These are phyloP conservation scores for Leptoteleia sp. DNA, from an alignment of 1,140 invertebrate genomes.

Conservation along the genomic window DNA sequence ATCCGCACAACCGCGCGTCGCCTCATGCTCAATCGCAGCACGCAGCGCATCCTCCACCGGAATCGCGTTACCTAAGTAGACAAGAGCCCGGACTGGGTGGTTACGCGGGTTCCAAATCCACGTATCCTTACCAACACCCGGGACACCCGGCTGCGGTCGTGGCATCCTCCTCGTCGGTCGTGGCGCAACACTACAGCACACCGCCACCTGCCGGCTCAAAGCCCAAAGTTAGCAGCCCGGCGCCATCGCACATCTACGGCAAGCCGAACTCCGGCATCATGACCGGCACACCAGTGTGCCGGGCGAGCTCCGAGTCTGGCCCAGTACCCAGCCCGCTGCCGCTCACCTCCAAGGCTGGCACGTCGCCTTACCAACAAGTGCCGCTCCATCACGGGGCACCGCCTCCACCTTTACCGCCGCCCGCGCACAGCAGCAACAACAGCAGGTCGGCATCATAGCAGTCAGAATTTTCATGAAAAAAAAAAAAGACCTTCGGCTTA, in stretches of 20 bases:
- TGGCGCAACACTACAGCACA: conserved; percentile 68
- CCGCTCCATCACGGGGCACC: conserved; percentile 82
- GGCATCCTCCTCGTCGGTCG: conserved; percentile 41
- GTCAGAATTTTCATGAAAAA: too few species aligned
- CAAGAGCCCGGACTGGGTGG: conserved; percentile 70
- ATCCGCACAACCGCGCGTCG: conserved; percentile 78
- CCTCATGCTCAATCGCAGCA: conserved; percentile 75
- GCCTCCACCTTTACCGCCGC: conserved; percentile 81
- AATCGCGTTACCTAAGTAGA: conserved; percentile 76
- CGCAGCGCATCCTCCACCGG: conserved; percentile 80
- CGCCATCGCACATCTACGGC: conserved; percentile 89
- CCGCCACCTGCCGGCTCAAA: conserved; percentile 81
- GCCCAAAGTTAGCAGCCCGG: conserved; percentile 89
- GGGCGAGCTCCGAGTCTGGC: conserved; percentile 75
- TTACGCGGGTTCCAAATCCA: conserved; percentile 71
- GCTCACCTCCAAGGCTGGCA: conserved; percentile 85
- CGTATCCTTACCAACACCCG: conserved; percentile 71
- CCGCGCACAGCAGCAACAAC: conserved; percentile 83
- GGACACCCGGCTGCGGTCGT: conserved; percentile 68
- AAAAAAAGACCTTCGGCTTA: too few species aligned
- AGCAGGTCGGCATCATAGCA: conserved; percentile 72
- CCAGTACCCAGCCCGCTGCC: conserved; percentile 81
- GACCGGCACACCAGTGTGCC: conserved; percentile 83
- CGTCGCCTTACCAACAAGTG: conserved; percentile 85
- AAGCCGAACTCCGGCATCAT: conserved; percentile 85